These are phyloP conservation scores for Acronicta leporina DNA, from an alignment of 2,888 invertebrate genomes.

Conservation along the genomic window DNA sequence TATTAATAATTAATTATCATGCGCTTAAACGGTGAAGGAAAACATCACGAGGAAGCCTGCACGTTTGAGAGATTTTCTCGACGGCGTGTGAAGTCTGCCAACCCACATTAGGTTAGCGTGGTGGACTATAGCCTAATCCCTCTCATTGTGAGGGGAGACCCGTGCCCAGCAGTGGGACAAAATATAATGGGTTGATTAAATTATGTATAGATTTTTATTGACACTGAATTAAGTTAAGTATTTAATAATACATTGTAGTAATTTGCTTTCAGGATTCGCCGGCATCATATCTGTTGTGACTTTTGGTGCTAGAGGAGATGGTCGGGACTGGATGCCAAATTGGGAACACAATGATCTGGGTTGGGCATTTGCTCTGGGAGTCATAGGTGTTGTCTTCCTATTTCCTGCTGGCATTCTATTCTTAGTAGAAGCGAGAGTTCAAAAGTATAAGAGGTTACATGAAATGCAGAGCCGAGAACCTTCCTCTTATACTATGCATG, in stretches of 20 bases:
- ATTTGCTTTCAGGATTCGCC: conserved; percentile 90
- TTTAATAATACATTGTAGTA: not conserved
- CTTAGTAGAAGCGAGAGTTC: conserved; percentile 94
- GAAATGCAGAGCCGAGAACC: conserved; percentile 91
- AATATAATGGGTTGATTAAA: too few species aligned
- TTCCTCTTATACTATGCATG: conserved; percentile 91
- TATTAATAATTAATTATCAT: too few species aligned
- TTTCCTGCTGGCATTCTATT: conserved; percentile 94
- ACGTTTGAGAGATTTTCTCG: too few species aligned
- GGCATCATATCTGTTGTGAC: conserved; percentile 95
- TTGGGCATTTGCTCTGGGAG: conserved; percentile 97
- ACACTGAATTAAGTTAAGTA: too few species aligned
- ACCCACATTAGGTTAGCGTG: too few species aligned
- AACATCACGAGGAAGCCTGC: too few species aligned
- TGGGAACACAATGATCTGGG: conserved; percentile 98
- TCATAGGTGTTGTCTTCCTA: conserved; percentile 93
- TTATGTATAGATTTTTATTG: too few species aligned
- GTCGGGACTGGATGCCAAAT: conserved; percentile 98
- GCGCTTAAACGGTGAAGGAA: too few species aligned
- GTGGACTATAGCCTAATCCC: too few species aligned
- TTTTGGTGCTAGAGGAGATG: conserved; percentile 97
- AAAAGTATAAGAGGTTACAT: conserved; percentile 92
- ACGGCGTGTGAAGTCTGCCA: too few species aligned
- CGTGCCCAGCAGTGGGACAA: too few species aligned
- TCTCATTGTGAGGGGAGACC: too few species aligned